Conservation (phyloP, 2,797 vertebrate genomes). For the Pogonophryne albipinna region DNA sequence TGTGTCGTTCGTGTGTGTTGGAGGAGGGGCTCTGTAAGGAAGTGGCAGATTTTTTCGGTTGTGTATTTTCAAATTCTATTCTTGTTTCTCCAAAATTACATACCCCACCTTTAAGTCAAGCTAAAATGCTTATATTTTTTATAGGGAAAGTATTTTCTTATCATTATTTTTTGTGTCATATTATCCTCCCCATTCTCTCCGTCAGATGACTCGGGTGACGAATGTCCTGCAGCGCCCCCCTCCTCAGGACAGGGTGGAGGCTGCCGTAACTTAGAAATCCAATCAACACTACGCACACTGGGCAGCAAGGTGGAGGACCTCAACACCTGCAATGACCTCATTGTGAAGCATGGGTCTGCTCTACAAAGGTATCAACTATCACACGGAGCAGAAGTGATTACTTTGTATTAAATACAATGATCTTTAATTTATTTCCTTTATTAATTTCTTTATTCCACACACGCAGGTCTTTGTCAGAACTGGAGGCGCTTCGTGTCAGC, state of each 20-base stretch:
- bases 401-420: not conserved
- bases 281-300: constrained; percentile 92
- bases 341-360: constrained; percentile 96
- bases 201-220: constrained; percentile 95
- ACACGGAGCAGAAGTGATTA: not conserved
- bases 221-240: constrained; percentile 86
- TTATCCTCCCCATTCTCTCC: not conserved
- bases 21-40: too few relatives aligned
- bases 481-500: constrained; percentile 89
- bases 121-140: not conserved
- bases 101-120: not conserved
- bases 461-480: constrained; percentile 94
- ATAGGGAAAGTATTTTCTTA: not conserved
- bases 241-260: constrained; percentile 81
- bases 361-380: constrained; percentile 86
- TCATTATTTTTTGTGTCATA: constrained; percentile 4
- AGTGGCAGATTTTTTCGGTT: too few relatives aligned
- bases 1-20: too few relatives aligned
- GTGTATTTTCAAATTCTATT: too few relatives aligned
- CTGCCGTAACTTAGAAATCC: constrained; percentile 91
- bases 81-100: too few relatives aligned
- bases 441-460: constrained; percentile 47
- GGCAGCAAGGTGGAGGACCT: constrained; percentile 96
- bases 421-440: not conserved
- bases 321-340: constrained; percentile 96